Conservation (phyloP, 2,113 vertebrate species). For the Thunnus thynnus region DNA sequence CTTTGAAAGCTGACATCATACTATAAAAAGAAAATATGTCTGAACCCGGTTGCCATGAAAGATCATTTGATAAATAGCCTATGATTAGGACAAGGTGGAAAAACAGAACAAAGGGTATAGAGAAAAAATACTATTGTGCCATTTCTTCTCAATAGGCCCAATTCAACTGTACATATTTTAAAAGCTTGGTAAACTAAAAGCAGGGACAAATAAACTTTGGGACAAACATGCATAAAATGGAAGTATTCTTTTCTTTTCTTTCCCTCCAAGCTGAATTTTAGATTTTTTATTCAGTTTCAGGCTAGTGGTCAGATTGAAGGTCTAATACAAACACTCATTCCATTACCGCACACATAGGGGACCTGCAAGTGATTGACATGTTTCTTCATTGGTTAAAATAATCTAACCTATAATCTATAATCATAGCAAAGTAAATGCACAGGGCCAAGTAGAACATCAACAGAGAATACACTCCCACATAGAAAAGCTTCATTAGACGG, state of each 20-base stretch:
- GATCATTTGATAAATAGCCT: slow-evolving; percentile 42
- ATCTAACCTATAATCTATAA: slow-evolving; percentile 26
- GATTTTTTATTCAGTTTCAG: background rate
- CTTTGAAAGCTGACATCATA: slow-evolving; percentile 44
- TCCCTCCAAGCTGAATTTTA: background rate
- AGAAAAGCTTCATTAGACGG: slow-evolving; percentile 24
- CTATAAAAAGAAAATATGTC: slow-evolving; percentile 47
- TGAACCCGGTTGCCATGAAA: slow-evolving; percentile 32
- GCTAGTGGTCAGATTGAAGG: background rate
- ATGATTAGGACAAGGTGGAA: slow-evolving; percentile 13
- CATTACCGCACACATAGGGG: background rate
- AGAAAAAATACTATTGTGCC: background rate
- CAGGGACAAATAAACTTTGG: background rate
- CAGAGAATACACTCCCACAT: slow-evolving; percentile 11
- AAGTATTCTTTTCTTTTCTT: background rate
- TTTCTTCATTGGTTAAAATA: slow-evolving; percentile 21
- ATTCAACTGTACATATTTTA: background rate
- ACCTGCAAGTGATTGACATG: slow-evolving; percentile 6
- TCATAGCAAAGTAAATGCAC: slow-evolving; percentile 13
- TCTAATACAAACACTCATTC: background rate
- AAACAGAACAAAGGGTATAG: slow-evolving; percentile 1
- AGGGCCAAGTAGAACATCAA: slow-evolving; percentile 22
- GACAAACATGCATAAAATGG: background rate
- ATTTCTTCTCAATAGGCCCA: background rate
- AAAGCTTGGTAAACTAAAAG: background rate